A percentile compares a stretch with the other conserved stretches of the same genome.
Evolutionary conservation across 1,140 invertebrate genomes (phyloP).

Genomic region (Acromyrmex charruanus): DNA sequence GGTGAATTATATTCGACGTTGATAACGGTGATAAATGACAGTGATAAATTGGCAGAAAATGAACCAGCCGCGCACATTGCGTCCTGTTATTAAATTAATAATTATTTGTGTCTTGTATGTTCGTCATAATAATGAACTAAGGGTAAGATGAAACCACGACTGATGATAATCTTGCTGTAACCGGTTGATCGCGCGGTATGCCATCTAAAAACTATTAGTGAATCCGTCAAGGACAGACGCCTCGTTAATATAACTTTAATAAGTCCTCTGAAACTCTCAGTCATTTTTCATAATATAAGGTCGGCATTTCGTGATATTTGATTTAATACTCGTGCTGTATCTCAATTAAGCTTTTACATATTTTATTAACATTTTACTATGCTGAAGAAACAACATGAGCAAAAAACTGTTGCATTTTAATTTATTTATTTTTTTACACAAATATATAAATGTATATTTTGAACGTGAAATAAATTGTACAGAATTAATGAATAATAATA

Average conservation of each 20-base stretch:
- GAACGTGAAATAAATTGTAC: not conserved
- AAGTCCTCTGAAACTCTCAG: not conserved
- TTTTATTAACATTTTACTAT: not conserved
- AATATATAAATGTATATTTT: conserved; percentile 1
- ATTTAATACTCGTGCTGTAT: not conserved
- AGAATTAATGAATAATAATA: not conserved
- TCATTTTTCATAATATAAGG: not conserved
- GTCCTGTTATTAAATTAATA: conserved; percentile 50
- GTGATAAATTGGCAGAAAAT: conserved; percentile 39
- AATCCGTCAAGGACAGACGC: conserved; percentile 23
- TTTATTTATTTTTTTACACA: not conserved
- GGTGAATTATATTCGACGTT: conserved; percentile 47
- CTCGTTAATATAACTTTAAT: conserved; percentile 42
- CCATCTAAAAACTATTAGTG: conserved; percentile 42
- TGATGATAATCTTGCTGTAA: not conserved
- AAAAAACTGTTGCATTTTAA: not conserved
- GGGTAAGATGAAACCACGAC: conserved; percentile 4
- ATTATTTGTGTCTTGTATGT: conserved; percentile 17
- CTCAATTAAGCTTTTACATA: not conserved
- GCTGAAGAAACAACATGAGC: not conserved
- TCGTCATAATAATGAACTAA: conserved; percentile 25
- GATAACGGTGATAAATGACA: conserved; percentile 27
- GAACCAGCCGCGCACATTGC: not conserved
- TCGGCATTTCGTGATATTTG: not conserved
- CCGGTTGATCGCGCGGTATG: conserved; percentile 1